A percentile compares a stretch with the other conserved stretches of the same genome.
These are phyloP conservation scores for Oscheius sp. DNA, from an alignment of 2,888 invertebrate species.

Conservation along the genomic window DNA sequence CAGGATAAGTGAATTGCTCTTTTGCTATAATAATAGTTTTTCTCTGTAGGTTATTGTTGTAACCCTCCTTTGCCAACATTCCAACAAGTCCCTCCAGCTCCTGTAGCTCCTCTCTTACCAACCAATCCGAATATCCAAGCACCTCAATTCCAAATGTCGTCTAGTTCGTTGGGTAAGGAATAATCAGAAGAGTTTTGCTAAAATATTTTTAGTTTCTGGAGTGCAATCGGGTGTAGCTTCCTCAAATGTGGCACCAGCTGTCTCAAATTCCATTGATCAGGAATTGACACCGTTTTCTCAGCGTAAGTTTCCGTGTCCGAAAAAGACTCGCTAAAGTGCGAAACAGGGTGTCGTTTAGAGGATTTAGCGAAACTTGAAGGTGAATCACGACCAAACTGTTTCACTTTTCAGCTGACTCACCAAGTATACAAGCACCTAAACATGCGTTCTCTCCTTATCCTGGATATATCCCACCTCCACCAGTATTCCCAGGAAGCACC, in stretches of 20 bases:
- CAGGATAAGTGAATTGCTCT: neutral
- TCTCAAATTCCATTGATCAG: slow-evolving; percentile 19
- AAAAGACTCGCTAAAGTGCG: too few relatives aligned
- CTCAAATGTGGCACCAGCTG: neutral
- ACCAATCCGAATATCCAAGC: too few relatives aligned
- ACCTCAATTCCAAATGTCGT: slow-evolving; percentile 1
- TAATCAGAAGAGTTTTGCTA: neutral
- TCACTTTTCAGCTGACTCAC: slow-evolving; percentile 11
- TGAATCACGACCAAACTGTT: neutral
- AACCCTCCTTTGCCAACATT: slow-evolving; percentile 24
- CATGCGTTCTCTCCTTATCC: slow-evolving; percentile 46
- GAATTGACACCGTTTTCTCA: slow-evolving; percentile 18
- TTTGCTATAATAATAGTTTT: neutral
- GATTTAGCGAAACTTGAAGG: neutral
- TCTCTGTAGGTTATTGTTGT: slow-evolving; percentile 9
- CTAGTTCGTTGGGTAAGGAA: neutral
- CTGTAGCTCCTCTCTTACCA: slow-evolving; percentile 13
- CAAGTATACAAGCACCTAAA: slow-evolving; percentile 2
- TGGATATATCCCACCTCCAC: slow-evolving; percentile 54
- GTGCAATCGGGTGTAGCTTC: slow-evolving; percentile 14
- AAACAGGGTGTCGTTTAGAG: too few relatives aligned
- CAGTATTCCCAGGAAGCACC: slow-evolving; percentile 19
- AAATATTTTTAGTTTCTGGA: slow-evolving; percentile 14
- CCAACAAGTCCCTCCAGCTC: slow-evolving; percentile 19
- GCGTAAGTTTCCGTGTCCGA: neutral